phyloP scores from a whole-genome alignment of 2,797 vertebrate genomes.

The Crocodylus rhombifer region DNA sequence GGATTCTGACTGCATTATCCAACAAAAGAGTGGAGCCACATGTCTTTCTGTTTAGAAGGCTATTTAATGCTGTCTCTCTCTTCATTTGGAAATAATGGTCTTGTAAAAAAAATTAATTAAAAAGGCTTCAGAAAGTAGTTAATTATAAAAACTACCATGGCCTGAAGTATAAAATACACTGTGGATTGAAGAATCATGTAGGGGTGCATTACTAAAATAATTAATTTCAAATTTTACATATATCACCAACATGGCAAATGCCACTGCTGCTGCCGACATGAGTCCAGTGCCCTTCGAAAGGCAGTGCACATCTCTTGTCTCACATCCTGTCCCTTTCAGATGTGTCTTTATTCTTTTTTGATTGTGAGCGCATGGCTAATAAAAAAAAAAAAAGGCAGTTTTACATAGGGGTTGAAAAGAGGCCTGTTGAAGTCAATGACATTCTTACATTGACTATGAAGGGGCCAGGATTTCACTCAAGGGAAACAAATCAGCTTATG shows the following conservation, averaged over 20 bases:
- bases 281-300: slow-evolving; percentile 65
- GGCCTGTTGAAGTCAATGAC: not conserved
- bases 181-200: slow-evolving; percentile 53
- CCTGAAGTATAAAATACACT: slow-evolving; percentile 61
- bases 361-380: not conserved
- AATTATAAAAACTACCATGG: slow-evolving; percentile 65
- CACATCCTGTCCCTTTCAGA: slow-evolving; percentile 52
- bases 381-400: not conserved
- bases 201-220: slow-evolving; percentile 68
- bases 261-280: slow-evolving; percentile 60
- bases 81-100: slow-evolving; percentile 68
- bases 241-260: slow-evolving; percentile 65
- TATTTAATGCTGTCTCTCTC: slow-evolving; percentile 53
- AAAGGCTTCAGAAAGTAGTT: slow-evolving; percentile 64
- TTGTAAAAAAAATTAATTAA: slow-evolving; percentile 58
- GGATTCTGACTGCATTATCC: slow-evolving; percentile 21
- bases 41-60: slow-evolving; percentile 47
- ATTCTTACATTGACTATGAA: not conserved
- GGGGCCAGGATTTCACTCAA: accelerated
- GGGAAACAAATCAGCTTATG: accelerated
- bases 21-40: not conserved
- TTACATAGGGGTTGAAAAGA: not conserved
- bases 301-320: slow-evolving; percentile 51
- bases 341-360: slow-evolving; percentile 1
- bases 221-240: slow-evolving; percentile 65